Evolutionary conservation across 2,113 vertebrate genomes (phyloP).

Genomic region (Nesogale talazaci): DNA sequence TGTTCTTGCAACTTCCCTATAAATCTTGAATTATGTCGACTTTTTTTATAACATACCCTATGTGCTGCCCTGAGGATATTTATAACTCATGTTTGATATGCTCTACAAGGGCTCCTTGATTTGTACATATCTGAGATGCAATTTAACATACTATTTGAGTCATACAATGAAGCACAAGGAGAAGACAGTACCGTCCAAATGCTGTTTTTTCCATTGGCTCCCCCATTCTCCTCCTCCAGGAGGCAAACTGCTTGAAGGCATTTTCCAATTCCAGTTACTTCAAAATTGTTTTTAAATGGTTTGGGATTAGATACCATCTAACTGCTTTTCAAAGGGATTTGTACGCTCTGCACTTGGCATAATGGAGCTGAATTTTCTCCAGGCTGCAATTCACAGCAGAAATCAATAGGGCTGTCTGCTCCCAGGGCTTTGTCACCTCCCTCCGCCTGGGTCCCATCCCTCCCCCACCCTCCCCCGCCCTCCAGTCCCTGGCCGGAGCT

Average conservation of each 20-base stretch:
- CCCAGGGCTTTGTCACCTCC: background rate
- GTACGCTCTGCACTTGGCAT: conserved; percentile 43
- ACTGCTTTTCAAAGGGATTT: conserved; percentile 77
- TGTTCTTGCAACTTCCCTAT: conserved; percentile 10
- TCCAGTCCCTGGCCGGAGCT: background rate
- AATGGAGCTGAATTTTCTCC: conserved; percentile 68
- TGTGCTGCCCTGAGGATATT: background rate
- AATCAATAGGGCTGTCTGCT: conserved; percentile 72
- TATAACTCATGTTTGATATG: background rate
- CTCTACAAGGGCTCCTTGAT: background rate
- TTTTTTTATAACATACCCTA: background rate
- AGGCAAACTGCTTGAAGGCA: conserved; percentile 57
- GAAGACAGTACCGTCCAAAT: conserved; percentile 50
- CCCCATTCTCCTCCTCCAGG: conserved; percentile 30
- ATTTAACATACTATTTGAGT: conserved; percentile 51
- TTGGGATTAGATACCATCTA: conserved; percentile 74
- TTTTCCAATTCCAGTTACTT: conserved; percentile 69
- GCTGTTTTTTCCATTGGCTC: conserved; percentile 51
- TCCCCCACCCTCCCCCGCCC: background rate
- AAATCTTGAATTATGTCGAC: conserved; percentile 19
- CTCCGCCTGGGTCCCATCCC: background rate
- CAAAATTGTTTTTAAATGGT: conserved; percentile 77
- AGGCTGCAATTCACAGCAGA: conserved; percentile 48
- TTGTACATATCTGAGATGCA: conserved; percentile 54
- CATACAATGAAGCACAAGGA: conserved; percentile 39